Percentiles rank a stretch among this genome's conserved stretches.
These are phyloP conservation scores for Uropetala carovei DNA, from an alignment of 2,888 invertebrate genomes.

Conservation along the genomic window DNA sequence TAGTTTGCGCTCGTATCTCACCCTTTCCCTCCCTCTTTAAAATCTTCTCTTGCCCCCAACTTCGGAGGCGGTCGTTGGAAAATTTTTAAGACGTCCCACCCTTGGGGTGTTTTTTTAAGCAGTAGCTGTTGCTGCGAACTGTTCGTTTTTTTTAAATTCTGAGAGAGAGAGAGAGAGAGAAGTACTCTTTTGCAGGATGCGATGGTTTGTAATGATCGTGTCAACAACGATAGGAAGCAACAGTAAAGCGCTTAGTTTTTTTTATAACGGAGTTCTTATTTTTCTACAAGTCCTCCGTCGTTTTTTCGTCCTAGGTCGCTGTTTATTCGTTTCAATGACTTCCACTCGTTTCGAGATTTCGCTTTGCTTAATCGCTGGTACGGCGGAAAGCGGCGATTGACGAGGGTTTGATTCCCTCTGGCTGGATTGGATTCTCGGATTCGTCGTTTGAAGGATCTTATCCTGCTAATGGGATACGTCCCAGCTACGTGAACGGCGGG, in stretches of 20 bases:
- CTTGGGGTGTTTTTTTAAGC: neutral
- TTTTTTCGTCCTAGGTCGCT: neutral
- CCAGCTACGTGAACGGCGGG: neutral
- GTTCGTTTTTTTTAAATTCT: neutral
- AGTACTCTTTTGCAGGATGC: neutral
- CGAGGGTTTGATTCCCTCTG: neutral
- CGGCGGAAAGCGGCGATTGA: neutral
- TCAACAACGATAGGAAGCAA: slow-evolving; percentile 5
- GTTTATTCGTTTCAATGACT: slow-evolving; percentile 3
- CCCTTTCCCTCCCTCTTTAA: too few species aligned
- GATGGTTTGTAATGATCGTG: neutral
- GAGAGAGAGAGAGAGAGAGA: neutral
- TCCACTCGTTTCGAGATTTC: neutral
- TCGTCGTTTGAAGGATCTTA: neutral
- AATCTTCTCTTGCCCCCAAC: neutral
- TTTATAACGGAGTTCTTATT: neutral
- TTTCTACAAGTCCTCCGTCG: slow-evolving; percentile 6
- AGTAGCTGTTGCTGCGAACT: neutral
- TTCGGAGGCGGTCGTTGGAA: neutral
- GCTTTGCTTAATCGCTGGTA: neutral
- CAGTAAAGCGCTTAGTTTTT: slow-evolving; percentile 8
- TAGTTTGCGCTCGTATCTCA: neutral
- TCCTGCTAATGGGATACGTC: slow-evolving; percentile 11
- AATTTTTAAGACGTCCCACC: neutral
- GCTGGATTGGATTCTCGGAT: neutral